Conservation (phyloP, 2,888 invertebrate genomes). For the Lasioglossum marginatum region DNA sequence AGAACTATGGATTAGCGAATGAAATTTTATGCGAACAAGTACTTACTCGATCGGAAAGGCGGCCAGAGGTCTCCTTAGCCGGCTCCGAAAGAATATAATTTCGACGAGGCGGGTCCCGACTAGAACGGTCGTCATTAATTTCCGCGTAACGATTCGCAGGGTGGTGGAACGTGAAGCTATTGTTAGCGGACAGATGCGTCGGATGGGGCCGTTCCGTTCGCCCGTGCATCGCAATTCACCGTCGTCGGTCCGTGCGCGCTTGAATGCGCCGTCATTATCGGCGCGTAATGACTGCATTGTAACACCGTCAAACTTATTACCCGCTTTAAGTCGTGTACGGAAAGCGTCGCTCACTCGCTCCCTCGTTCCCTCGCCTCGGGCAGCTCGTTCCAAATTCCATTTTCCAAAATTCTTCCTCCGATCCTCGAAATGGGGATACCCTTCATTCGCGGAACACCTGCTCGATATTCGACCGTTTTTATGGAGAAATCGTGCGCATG, state of each 20-base stretch:
- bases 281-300: constrained; percentile 78
- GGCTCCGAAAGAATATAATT: constrained; percentile 21
- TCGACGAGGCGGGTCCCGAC: constrained; percentile 10
- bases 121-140: constrained; percentile 49
- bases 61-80: neutral
- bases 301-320: constrained; percentile 75
- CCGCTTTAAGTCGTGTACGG: constrained; percentile 50
- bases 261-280: constrained; percentile 78
- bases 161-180: constrained; percentile 53
- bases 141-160: constrained; percentile 55
- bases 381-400: neutral
- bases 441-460: neutral
- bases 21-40: neutral
- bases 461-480: neutral
- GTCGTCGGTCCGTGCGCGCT: constrained; percentile 70
- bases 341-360: neutral
- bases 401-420: neutral
- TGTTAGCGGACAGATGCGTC: constrained; percentile 75
- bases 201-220: constrained; percentile 35
- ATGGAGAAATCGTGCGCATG: neutral
- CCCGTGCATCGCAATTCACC: constrained; percentile 67
- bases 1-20: no score
- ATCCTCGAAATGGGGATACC: neutral
- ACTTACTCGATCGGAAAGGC: neutral
- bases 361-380: neutral